Base-by-base conservation (phyloP, 1,140 invertebrate genomes). In the Philopotamus ludificatus region DNA sequence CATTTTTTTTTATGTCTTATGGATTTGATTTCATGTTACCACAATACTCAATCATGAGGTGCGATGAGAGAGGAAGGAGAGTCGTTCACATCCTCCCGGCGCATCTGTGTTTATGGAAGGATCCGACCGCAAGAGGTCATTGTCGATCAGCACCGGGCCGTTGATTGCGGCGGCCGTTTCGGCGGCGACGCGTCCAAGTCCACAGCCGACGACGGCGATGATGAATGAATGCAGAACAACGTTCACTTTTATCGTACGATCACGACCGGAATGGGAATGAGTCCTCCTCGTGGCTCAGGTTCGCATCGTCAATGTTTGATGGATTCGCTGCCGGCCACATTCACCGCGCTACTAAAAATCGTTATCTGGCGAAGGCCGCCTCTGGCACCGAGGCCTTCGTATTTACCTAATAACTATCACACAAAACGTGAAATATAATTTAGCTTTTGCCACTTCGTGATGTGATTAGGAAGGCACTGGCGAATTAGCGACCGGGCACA, bases 191-290 rank as follows among this genome's bases (percentile, higher is more conserved):
- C n/a, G n/a, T n/a, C n/a, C n/a, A n/a, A n/a, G n/a, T n/a, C n/a
- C n/a, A n/a, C n/a, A n/a, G n/a, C n/a, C n/a, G n/a, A n/a, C n/a
- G n/a, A n/a, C n/a, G n/a, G 15, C 10, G 22, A 50, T 50, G 47
- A 50, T 50, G 47, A 50, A 50, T 21, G 47, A 21, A 50, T 26
- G 10, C 23, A 15, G 15, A 34, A 34, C 21, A 58, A 58, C 55
- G 55, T 58, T 58, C 55, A 58, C 55, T 58, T 58, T 58, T 58
- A 58, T 58, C 55, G 51, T 55, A 55, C 28, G 12, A 16, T 15
- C 53, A 57, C 53, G 53, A 57, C 34, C 53, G 53, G 41, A 57
- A 57, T 25, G 28, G 21, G 51, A 26, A 55, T 26, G 55, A 58
- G 28, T 58, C 55, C 55, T 58, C 39, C 12, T 54, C 55, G 55